Evolutionary conservation across 2,113 vertebrate genomes (phyloP), one percentile per base, ranked within the genome.

Genomic region (Vidua macroura): DNA sequence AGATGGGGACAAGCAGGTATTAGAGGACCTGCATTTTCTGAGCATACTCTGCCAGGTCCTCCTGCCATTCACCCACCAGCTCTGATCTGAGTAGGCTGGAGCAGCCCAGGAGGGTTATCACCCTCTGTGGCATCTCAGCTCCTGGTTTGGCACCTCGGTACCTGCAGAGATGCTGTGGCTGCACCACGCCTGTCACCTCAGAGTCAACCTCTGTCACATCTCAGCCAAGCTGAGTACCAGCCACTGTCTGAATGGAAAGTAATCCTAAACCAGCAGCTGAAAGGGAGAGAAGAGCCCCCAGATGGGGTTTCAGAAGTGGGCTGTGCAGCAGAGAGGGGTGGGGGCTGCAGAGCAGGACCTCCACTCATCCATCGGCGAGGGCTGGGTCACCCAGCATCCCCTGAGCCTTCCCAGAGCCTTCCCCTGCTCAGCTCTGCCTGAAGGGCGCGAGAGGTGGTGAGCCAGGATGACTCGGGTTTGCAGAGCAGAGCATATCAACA

Each of bases 211-310:
- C 51, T n/a, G 85, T 31, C 85, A 75, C 76, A 18, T 31, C 92
- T 74, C 87, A 14, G 55, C 84, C 73, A 27, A 31, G 58, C 92
- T n/a, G 77, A 69, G 84, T 11, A 35, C 67, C 3, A 0, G 74
- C 52, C 60, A 5, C 28, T 13, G 53, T 39, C 67, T 86, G 85
- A 48, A 13, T 27, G 73, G 92, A 68, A 73, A 78, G 86, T 75
- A 86, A 95, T 53, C 73, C 85, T 75, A 77, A 95, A 49, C 76
- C 90, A 23, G 23, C 76, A 33, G 90, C 86, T 86, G 92, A 33
- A 55, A 79, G 63, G 83, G 30, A 74, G 58, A 90, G 59, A 11
- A 13, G 72, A 79, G 39, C 52, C 66, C 52, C 44, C 77, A 60
- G 89, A 87, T 81, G 86, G 86, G 55, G 77, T 92, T 90, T 85